A percentile compares a stretch with the other conserved stretches of the same genome.
These are phyloP conservation scores for Hirtodrosophila confusa DNA, from an alignment of 2,888 invertebrate genomes.

Conservation along the genomic window DNA sequence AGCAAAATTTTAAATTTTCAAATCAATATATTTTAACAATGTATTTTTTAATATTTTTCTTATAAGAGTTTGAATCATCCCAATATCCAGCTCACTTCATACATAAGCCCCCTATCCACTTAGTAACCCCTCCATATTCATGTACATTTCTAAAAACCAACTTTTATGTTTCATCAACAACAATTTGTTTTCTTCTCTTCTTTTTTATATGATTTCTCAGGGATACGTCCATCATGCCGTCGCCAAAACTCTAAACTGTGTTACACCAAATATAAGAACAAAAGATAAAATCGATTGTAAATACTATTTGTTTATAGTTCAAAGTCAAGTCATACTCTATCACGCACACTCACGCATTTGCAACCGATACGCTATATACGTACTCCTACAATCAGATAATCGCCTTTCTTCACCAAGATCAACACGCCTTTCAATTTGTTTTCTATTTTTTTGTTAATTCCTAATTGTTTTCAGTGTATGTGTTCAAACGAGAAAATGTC, in stretches of 20 bases:
- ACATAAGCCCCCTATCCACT: constrained; percentile 15
- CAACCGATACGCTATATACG: constrained; percentile 25
- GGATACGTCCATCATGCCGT: constrained; percentile 79
- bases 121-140: constrained; percentile 14
- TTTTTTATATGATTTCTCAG: constrained; percentile 79
- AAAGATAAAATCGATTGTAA: constrained; percentile 53
- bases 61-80: constrained; percentile 7
- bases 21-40: constrained; percentile 17
- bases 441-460: constrained; percentile 25
- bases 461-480: constrained; percentile 48
- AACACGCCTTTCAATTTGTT: constrained; percentile 37
- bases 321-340: constrained; percentile 48
- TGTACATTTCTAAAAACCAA: constrained; percentile 42
- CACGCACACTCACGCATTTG: constrained; percentile 37
- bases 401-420: constrained; percentile 39
- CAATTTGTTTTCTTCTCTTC: constrained; percentile 71
- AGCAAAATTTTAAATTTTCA: constrained; percentile 57
- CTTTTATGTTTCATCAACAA: constrained; percentile 64
- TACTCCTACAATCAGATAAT: constrained; percentile 34
- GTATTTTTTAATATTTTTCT: constrained; percentile 20
- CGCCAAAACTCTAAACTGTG: constrained; percentile 82
- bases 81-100: constrained; percentile 26
- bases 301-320: constrained; percentile 58
- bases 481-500: constrained; percentile 44
- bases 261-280: constrained; percentile 49